These are phyloP conservation scores for Sussaba pulchella DNA, from an alignment of 2,888 invertebrate genomes.

Conservation along the genomic window DNA sequence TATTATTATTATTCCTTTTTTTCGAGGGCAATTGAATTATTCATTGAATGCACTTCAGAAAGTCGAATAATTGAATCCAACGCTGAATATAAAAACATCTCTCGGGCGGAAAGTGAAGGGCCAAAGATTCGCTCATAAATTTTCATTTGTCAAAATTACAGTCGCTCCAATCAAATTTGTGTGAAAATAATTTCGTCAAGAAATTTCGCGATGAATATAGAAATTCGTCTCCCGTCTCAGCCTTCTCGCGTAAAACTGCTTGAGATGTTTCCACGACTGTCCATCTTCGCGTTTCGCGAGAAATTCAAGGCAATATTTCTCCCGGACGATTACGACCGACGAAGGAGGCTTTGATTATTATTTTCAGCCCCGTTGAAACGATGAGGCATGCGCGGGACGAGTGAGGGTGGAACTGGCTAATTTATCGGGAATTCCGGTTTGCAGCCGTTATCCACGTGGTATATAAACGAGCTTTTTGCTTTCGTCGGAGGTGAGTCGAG, in stretches of 20 bases:
- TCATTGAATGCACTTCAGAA: not conserved
- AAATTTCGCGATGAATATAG: constrained; percentile 27
- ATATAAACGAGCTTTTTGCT: constrained; percentile 45
- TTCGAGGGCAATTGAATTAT: too few species aligned
- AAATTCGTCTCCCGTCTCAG: constrained; percentile 32
- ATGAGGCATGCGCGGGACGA: too few species aligned
- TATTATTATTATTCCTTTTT: too few species aligned
- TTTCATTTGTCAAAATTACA: constrained; percentile 59
- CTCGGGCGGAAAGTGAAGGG: not conserved
- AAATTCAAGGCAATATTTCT: constrained; percentile 28
- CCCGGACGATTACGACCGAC: constrained; percentile 10
- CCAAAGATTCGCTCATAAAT: constrained; percentile 33
- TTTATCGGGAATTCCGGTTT: constrained; percentile 37
- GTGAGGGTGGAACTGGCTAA: constrained; percentile 29
- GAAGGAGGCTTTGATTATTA: constrained; percentile 32
- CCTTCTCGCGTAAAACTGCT: not conserved
- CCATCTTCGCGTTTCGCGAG: not conserved
- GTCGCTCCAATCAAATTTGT: constrained; percentile 63
- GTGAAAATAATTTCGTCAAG: constrained; percentile 28
- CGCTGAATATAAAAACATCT: not conserved
- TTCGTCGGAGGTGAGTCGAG: constrained; percentile 10
- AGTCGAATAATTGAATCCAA: too few species aligned
- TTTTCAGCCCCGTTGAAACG: constrained; percentile 11
- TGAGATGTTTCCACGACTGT: not conserved
- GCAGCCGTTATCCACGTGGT: constrained; percentile 39